Evolutionary conservation across 2,113 vertebrate genomes (phyloP).

Genomic region (Sylvia atricapilla): DNA sequence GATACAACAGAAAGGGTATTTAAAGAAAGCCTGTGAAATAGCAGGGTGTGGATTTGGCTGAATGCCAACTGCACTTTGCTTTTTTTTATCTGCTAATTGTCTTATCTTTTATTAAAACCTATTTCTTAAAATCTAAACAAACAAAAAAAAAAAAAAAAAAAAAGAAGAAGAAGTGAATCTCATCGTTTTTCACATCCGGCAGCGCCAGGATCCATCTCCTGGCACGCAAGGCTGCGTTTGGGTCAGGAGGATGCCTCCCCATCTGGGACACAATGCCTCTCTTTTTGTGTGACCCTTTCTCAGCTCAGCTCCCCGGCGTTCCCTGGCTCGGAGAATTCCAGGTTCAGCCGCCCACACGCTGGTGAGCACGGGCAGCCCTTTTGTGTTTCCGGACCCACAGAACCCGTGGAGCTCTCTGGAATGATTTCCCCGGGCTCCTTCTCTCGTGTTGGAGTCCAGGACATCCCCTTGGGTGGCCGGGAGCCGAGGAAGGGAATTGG

Average conservation of each 20-base stretch:
- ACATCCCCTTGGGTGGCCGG: no score
- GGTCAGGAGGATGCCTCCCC: slow-evolving; percentile 1
- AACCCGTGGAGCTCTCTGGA: neutral
- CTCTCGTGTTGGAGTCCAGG: no score
- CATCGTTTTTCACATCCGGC: neutral
- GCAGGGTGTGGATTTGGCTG: no score
- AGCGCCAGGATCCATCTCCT: neutral
- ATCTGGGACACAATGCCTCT: neutral
- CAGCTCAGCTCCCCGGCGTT: neutral
- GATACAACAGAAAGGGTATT: no score
- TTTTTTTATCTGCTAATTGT: no score
- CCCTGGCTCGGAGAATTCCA: neutral
- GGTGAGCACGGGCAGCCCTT: neutral
- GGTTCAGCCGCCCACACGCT: neutral
- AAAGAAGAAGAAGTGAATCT: no score
- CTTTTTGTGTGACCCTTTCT: neutral
- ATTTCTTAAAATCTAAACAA: no score
- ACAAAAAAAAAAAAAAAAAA: no score
- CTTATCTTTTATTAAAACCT: no score
- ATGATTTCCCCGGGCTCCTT: neutral
- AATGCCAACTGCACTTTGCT: no score
- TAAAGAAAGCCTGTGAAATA: no score
- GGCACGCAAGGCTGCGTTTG: neutral
- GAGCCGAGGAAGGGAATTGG: no score
- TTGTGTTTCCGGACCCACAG: neutral